Evolutionary conservation across 2,113 vertebrate genomes (phyloP).

Genomic region (Microcebus tavaratra): DNA sequence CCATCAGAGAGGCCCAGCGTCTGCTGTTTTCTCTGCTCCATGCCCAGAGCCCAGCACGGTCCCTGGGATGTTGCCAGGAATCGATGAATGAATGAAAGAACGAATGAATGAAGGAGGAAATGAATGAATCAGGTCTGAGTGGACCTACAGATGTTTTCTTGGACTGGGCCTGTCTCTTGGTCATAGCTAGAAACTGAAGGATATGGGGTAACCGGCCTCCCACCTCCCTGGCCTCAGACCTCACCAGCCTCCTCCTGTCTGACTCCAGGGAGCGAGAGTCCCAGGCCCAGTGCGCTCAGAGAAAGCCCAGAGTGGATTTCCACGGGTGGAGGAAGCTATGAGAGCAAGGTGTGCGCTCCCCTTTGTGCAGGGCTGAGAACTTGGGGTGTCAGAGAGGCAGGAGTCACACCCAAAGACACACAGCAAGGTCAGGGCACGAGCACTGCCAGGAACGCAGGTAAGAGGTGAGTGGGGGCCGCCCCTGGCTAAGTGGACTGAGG

Average conservation of each 20-base stretch:
- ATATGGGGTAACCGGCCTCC: accelerated
- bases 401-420: not conserved
- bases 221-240: not conserved
- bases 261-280: not conserved
- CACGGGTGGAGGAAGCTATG: not conserved
- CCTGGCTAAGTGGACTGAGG: not conserved
- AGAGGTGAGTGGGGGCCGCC: not conserved
- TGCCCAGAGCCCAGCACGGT: not conserved
- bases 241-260: not conserved
- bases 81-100: not conserved
- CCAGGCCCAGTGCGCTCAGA: not conserved
- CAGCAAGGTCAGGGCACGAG: not conserved
- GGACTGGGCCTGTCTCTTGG: not conserved
- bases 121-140: not conserved
- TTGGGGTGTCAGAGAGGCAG: not conserved
- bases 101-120: too few species aligned
- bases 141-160: not conserved
- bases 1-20: accelerated
- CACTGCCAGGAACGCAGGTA: not conserved
- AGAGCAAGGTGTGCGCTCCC: not conserved
- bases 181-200: not conserved
- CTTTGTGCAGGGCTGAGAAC: not conserved
- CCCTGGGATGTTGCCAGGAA: not conserved
- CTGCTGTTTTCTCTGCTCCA: not conserved
- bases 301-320: not conserved